phyloP scores from a whole-genome alignment of 2,113 vertebrate genomes.

The Prunella fulvescens region DNA sequence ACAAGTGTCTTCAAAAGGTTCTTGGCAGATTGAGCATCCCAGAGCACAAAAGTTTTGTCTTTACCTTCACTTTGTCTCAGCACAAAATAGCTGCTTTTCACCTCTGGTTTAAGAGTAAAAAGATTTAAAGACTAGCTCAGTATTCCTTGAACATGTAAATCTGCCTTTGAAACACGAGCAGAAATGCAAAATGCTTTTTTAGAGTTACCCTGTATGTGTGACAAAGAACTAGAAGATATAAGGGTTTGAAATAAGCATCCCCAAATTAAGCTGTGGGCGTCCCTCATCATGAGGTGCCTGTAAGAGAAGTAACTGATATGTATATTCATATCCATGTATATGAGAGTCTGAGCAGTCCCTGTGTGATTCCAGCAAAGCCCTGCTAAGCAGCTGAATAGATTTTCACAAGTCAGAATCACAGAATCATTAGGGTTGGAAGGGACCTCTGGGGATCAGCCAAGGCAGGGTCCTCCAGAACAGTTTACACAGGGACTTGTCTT shows the following conservation, averaged over 20 bases:
- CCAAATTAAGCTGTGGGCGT: background rate
- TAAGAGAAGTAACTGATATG: background rate
- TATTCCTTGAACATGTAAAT: background rate
- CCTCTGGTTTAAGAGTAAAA: background rate
- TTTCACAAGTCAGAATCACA: background rate
- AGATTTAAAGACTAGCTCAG: background rate
- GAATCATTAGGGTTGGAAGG: background rate
- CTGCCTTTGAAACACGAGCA: background rate
- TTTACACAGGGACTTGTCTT: no score
- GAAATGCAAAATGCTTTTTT: background rate
- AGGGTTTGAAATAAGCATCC: conserved; percentile 6
- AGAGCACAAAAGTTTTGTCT: conserved; percentile 30
- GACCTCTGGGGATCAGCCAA: background rate
- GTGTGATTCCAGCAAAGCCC: background rate
- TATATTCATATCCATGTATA: background rate
- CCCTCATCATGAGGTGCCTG: background rate
- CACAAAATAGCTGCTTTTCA: conserved; percentile 19
- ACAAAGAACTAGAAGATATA: background rate
- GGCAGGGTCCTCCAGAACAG: background rate
- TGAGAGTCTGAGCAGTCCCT: background rate
- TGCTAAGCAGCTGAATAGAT: background rate
- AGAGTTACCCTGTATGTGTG: background rate
- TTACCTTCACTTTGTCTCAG: background rate
- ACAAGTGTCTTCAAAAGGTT: conserved; percentile 44
- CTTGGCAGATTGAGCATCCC: conserved; percentile 33